phyloP scores from a whole-genome alignment of 2,888 invertebrate genomes.

The Cheilosia variabilis region DNA sequence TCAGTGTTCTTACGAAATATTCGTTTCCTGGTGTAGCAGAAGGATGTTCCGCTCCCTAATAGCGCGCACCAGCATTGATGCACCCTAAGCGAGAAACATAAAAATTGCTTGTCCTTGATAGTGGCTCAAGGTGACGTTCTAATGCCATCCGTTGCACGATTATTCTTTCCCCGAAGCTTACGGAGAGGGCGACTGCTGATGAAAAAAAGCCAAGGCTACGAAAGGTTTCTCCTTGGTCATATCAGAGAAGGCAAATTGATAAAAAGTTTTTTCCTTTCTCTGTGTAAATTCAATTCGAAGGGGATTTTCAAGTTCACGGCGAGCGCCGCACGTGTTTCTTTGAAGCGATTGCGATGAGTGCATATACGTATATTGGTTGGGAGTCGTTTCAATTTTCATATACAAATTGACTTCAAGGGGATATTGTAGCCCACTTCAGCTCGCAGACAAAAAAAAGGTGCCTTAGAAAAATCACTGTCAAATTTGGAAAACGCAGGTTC shows the following conservation, averaged over 20 bases:
- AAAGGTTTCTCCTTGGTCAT: neutral
- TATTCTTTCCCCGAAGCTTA: neutral
- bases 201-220: slow-evolving; percentile 14
- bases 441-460: too few species aligned
- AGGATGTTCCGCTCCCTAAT: slow-evolving; percentile 48
- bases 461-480: too few species aligned
- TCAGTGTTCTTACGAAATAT: slow-evolving; percentile 1
- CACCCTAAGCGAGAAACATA: slow-evolving; percentile 31
- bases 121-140: slow-evolving; percentile 58
- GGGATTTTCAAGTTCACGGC: slow-evolving; percentile 41
- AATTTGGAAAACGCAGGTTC: too few species aligned
- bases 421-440: too few species aligned
- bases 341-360: neutral
- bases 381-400: too few species aligned
- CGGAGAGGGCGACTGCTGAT: neutral
- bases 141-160: slow-evolving; percentile 13
- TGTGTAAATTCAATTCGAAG: slow-evolving; percentile 14
- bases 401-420: too few species aligned
- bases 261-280: neutral
- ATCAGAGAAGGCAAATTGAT: neutral
- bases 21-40: slow-evolving; percentile 38
- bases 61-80: slow-evolving; percentile 11
- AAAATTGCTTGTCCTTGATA: slow-evolving; percentile 37
- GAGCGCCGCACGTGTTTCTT: slow-evolving; percentile 12
- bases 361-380: too few species aligned